Evolutionary conservation across 2,113 vertebrate species (phyloP).

Genomic region (Pelecanoides urinatrix): DNA sequence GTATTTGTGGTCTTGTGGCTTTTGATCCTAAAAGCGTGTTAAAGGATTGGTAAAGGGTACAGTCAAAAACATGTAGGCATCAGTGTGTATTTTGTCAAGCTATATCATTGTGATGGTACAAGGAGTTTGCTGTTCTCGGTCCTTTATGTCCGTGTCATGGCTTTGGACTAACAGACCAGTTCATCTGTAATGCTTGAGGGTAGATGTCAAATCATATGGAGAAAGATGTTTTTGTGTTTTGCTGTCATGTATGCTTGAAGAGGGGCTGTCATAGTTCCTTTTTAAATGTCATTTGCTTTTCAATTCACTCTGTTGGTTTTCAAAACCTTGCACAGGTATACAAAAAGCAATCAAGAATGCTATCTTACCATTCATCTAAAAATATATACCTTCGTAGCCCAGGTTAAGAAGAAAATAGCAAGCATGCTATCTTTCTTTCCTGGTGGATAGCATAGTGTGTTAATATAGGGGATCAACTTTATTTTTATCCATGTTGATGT

Average conservation of each 20-base stretch:
- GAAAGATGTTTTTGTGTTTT: not conserved
- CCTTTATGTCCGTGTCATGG: rapidly evolving
- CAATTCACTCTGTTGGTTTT: not conserved
- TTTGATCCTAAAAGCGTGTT: not conserved
- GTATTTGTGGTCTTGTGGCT: rapidly evolving
- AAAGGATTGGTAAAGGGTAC: no score
- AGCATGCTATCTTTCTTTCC: not conserved
- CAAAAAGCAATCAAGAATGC: not conserved
- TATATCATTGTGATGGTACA: rapidly evolving
- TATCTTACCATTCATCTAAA: rapidly evolving
- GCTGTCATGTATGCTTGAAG: not conserved
- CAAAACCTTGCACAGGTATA: not conserved
- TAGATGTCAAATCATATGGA: rapidly evolving
- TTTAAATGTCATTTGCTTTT: not conserved
- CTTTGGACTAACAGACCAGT: not conserved
- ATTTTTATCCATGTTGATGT: not conserved
- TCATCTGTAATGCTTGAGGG: not conserved
- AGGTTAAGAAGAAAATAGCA: not conserved
- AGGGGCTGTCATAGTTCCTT: not conserved
- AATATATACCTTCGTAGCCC: rapidly evolving
- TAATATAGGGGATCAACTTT: not conserved
- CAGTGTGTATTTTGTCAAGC: rapidly evolving
- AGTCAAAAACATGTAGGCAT: rapidly evolving
- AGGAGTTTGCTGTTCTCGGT: not conserved
- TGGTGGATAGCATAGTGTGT: not conserved